Percentiles rank a stretch among this genome's conserved stretches.
phyloP scores from a whole-genome alignment of 2,888 invertebrate species.

The Xylota sylvarum region DNA sequence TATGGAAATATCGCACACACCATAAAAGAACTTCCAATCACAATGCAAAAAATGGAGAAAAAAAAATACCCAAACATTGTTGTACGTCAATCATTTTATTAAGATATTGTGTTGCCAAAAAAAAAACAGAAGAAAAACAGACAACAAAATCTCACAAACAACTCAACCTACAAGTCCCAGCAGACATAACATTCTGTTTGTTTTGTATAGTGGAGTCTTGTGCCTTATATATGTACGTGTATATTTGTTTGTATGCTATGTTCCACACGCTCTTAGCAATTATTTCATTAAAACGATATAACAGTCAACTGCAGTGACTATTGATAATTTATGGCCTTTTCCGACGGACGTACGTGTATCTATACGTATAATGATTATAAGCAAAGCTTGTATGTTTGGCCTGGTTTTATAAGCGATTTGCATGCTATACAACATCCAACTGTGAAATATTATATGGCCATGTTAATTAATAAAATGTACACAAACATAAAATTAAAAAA shows the following conservation, averaged over 20 bases:
- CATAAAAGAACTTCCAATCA: constrained; percentile 42
- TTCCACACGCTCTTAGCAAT: constrained; percentile 78
- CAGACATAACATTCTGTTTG: constrained; percentile 55
- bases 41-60: constrained; percentile 55
- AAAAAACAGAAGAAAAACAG: constrained; percentile 14
- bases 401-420: constrained; percentile 70
- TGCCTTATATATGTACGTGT: constrained; percentile 6
- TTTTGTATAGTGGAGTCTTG: constrained; percentile 27
- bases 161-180: constrained; percentile 28
- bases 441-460: constrained; percentile 66
- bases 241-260: constrained; percentile 33
- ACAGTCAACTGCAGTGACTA: constrained; percentile 79
- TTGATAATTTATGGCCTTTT: constrained; percentile 78
- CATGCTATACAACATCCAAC: constrained; percentile 58
- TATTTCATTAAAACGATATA: constrained; percentile 80
- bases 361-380: constrained; percentile 45
- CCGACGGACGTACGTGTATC: constrained; percentile 66
- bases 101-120: constrained; percentile 74
- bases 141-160: constrained; percentile 42
- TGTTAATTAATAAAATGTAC: constrained; percentile 71
- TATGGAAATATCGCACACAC: constrained; percentile 56
- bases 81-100: constrained; percentile 79
- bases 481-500: constrained; percentile 33
- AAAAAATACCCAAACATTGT: constrained; percentile 62
- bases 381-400: constrained; percentile 53